phyloP scores from a whole-genome alignment of 2,888 invertebrate genomes.

The Anoncus sp. region DNA sequence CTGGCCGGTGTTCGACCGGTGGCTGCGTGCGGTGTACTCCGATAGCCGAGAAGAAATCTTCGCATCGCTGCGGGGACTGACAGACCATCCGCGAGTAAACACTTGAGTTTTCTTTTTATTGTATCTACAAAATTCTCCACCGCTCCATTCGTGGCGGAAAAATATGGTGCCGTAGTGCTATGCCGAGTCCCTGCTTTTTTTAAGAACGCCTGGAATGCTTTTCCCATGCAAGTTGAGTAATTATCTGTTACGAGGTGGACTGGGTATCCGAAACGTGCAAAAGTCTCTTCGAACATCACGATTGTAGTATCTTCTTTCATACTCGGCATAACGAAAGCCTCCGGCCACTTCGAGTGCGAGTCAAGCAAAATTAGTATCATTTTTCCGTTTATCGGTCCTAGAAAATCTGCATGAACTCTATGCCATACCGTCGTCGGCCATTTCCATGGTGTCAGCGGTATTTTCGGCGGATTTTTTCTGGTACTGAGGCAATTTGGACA shows the following conservation, averaged over 20 bases:
- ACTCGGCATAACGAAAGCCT: constrained; percentile 52
- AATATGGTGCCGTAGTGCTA: constrained; percentile 31
- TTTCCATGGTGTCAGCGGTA: constrained; percentile 69
- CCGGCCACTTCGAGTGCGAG: constrained; percentile 72
- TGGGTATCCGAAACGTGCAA: constrained; percentile 44
- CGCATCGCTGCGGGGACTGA: constrained; percentile 22
- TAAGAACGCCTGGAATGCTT: constrained; percentile 15
- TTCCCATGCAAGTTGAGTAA: constrained; percentile 20
- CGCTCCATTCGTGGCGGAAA: constrained; percentile 17
- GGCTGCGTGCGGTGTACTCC: constrained; percentile 39
- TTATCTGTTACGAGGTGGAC: constrained; percentile 29
- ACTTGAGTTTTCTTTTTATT: constrained; percentile 45
- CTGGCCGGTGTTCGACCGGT: constrained; percentile 36
- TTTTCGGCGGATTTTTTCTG: constrained; percentile 67
- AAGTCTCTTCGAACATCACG: constrained; percentile 63
- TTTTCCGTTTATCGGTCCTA: constrained; percentile 65
- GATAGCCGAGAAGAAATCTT: constrained; percentile 47
- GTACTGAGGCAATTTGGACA: constrained; percentile 60
- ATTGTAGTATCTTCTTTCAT: constrained; percentile 66
- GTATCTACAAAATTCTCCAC: constrained; percentile 57
- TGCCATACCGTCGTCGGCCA: constrained; percentile 67
- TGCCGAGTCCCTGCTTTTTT: constrained; percentile 5
- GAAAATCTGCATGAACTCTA: constrained; percentile 72
- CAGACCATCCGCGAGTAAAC: constrained; percentile 36
- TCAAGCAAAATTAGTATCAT: constrained; percentile 68